These are phyloP conservation scores for Clarias magur DNA, from an alignment of 2,113 vertebrate genomes.

Conservation along the genomic window DNA sequence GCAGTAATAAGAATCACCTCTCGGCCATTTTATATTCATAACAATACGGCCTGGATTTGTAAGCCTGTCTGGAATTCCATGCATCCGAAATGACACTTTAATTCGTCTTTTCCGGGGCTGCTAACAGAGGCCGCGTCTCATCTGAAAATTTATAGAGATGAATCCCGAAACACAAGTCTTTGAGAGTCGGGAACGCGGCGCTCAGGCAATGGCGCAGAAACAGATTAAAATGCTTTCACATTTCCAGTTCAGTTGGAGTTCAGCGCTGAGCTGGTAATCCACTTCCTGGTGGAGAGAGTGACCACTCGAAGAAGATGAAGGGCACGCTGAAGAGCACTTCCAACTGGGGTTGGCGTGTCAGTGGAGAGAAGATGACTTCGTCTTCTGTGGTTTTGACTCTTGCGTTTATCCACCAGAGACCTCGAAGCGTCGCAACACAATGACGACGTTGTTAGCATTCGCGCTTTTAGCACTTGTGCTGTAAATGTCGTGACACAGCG, in stretches of 20 bases:
- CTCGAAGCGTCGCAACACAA: not conserved
- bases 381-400: not conserved
- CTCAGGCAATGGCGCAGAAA: not conserved
- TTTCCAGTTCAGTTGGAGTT: not conserved
- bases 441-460: not conserved
- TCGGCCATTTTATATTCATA: conserved; percentile 64
- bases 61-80: conserved; percentile 63
- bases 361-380: not conserved
- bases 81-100: conserved; percentile 64
- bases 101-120: conserved; percentile 36
- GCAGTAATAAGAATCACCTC: conserved; percentile 58
- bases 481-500: not conserved
- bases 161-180: not conserved
- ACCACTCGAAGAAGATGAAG: conserved; percentile 35
- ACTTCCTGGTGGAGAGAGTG: not conserved
- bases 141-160: conserved; percentile 11
- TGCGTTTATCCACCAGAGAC: not conserved
- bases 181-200: not conserved
- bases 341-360: not conserved
- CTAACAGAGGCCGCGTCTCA: conserved; percentile 48
- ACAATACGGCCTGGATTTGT: conserved; percentile 60
- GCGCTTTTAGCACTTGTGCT: conserved; percentile 5
- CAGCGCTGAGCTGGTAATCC: conserved; percentile 13
- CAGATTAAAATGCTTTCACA: not conserved
- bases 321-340: conserved; percentile 26